Base-by-base conservation (phyloP, 2,888 invertebrate genomes). In the Xanthia togata region DNA sequence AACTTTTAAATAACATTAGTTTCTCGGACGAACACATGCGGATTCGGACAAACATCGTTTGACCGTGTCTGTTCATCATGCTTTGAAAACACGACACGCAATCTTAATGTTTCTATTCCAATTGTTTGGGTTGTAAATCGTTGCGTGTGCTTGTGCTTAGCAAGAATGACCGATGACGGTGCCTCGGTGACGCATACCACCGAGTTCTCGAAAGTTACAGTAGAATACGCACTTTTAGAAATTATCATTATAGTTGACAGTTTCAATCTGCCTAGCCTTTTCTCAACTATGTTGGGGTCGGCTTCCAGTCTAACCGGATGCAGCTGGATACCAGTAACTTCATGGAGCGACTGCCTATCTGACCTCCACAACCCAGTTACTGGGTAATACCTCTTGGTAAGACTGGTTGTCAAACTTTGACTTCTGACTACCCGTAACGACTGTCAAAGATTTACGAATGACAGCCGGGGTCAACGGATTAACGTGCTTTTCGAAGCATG, bases 41-140 rank as follows among this genome's bases (percentile, higher is more conserved):
- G 81, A 79, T 81, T 81, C 74, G 76, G 77, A 80, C 70, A 79
- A 69, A 78, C 62, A 76, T 76, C 67, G 44, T 83, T 79, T 81
- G 77, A 73, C 81, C 84, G 80, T 76, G 76, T 77, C 88, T 79
- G 83, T 87, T 75, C 64, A 76, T 55, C 17, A 67, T 73, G 73
- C 71, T 81, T 84, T 81, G 81, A 87, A 88, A 87, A 73, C 87
- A 71, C 72, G 81, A 82, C 87, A 88, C 88, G 88, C 79, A 79
- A 79, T 78, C 81, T 77, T 76, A 80, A 82, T 87, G 84, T 85
- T 86, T 85, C 80, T 76, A 86, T 88, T 87, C 53, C 78, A 78
- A 88, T 88, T 88, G 87, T 86, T 81, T 81, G 76, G 60, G 63
- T 68, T 78, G 70, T 78, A 69, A 73, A 81, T 76, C 69, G 73